Base-by-base conservation (phyloP, 2,113 vertebrate genomes). In the western clawed frog (Xenopus tropicalis) region DNA sequence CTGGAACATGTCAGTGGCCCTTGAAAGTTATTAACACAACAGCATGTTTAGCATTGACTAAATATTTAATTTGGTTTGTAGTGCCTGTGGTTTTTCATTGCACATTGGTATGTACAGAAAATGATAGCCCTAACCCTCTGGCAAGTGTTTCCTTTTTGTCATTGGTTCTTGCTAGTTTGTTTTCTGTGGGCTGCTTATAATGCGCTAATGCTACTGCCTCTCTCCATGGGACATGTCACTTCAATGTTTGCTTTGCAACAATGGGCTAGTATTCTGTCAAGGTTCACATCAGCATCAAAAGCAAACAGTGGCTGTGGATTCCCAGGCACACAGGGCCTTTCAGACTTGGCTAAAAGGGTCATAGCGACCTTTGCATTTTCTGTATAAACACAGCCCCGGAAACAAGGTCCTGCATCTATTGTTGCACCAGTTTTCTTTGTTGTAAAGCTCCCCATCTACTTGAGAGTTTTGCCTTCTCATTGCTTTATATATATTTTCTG, bases 221-320 rank as follows among this genome's bases (percentile, higher is more conserved):
- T 43, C 54, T 75, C 23, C 46, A 52, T 56, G 29, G 48, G 20
- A 69, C 48, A 16, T 46, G 20, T 57, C 61, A 66, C 23, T 51
- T 37, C 67, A 43, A 54, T 76, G 66, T 69, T 76, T 76, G 21
- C 73, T 68, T 69, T 75, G 66, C 51, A 75, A 75, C 72, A 75
- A 62, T 61, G 67, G 11, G 43, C 59, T 82, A 46, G 74, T 29
- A 51, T 62, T 29, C 58, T 69, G 16, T 51, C 43, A 69, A 61
- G 63, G 14, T 58, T 70, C 61, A 68, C 58, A 72, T 63, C 74
- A 54, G 25, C 69, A 21, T 64, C 58, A 10, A 0, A 76, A 66
- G 51, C 59, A 14, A 21, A 8, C 22, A 54, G 54, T 14, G 6
- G 5, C 43, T 51, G 5, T 61, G 1, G 61, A 44, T 69, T 76